Evolutionary conservation across 2,797 vertebrate species (phyloP).

Genomic region (Pseudochirops corinnae): DNA sequence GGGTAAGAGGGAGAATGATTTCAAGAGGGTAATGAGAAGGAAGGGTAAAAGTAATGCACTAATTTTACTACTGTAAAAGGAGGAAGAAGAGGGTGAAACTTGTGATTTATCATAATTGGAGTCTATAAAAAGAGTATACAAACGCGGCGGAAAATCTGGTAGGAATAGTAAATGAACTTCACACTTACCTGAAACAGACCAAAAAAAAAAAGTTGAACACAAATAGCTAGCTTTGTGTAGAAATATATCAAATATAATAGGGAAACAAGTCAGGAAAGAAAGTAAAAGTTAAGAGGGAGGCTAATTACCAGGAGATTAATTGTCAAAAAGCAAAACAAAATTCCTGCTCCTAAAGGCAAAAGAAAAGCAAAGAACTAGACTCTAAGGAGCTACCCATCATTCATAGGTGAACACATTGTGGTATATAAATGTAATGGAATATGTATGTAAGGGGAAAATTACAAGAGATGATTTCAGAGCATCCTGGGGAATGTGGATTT

Average conservation of each 20-base stretch:
- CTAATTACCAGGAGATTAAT: not conserved
- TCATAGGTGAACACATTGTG: not conserved
- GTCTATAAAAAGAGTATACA: not conserved
- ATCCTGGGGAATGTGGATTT: not conserved
- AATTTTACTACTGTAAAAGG: not conserved
- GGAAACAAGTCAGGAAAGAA: not conserved
- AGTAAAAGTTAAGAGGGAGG: not conserved
- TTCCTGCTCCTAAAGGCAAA: not conserved
- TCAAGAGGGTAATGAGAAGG: not conserved
- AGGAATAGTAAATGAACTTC: not conserved
- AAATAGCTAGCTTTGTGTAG: not conserved
- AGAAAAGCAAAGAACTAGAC: not conserved
- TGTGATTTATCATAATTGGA: not conserved
- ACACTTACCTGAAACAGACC: not conserved
- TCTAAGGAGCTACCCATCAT: not conserved
- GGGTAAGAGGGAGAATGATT: not conserved
- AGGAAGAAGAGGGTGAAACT: not conserved
- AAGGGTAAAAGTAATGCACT: not conserved
- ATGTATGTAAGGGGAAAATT: not conserved
- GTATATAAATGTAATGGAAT: not conserved
- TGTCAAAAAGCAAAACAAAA: not conserved
- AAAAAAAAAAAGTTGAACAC: not conserved
- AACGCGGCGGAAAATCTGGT: not conserved
- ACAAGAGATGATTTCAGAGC: not conserved
- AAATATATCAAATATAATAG: not conserved